Percentiles rank a stretch among this genome's conserved stretches.
Conservation (phyloP, 1,140 invertebrate genomes). For the Zaprionus inermis region DNA sequence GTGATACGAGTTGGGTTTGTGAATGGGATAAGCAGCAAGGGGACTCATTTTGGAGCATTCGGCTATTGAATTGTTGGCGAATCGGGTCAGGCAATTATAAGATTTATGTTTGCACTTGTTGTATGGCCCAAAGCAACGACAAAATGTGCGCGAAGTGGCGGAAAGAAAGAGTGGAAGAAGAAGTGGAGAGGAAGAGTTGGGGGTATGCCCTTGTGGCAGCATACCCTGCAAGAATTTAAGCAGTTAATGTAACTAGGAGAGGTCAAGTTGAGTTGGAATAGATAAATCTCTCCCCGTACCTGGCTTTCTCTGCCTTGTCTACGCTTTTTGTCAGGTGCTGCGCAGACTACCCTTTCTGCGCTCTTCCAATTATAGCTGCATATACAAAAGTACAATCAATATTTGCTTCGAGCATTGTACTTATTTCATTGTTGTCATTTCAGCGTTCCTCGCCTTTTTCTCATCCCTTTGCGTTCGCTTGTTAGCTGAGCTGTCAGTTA, state of each 20-base stretch:
- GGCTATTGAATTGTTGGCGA: conserved; percentile 42
- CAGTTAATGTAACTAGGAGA: too few relatives aligned
- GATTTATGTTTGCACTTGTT: conserved; percentile 60
- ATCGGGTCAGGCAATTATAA: conserved; percentile 63
- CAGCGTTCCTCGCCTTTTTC: neutral
- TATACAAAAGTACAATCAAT: conserved; percentile 52
- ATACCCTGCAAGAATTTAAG: neutral
- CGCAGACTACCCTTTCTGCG: neutral
- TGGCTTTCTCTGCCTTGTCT: too few relatives aligned
- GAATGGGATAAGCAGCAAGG: neutral
- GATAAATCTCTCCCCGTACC: too few relatives aligned
- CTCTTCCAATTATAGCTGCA: neutral
- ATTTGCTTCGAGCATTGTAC: conserved; percentile 55
- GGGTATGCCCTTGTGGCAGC: neutral
- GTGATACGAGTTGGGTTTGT: conserved; percentile 1
- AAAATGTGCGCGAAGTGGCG: conserved; percentile 8
- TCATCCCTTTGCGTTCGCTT: neutral
- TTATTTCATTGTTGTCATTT: conserved; percentile 59
- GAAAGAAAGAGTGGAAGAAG: neutral
- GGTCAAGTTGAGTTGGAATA: too few relatives aligned
- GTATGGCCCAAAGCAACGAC: conserved; percentile 8
- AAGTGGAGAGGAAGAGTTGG: neutral
- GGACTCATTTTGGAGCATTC: conserved; percentile 9
- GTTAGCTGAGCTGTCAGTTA: conserved; percentile 35
- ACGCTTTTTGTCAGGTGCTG: neutral